Evolutionary conservation across 2,113 vertebrate species (phyloP).

Genomic region (Pterocles orientalis): DNA sequence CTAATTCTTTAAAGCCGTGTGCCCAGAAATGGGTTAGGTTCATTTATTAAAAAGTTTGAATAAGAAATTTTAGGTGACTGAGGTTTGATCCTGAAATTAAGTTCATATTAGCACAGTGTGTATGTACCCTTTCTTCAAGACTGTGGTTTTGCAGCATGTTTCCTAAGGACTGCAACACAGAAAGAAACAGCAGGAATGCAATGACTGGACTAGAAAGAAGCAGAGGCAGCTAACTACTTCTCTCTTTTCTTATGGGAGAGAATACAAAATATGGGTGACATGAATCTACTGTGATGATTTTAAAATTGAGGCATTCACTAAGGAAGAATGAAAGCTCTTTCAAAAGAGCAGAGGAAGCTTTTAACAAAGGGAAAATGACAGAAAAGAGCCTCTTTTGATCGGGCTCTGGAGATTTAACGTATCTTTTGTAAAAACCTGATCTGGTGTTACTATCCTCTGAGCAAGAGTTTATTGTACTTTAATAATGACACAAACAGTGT

Average conservation of each 20-base stretch:
- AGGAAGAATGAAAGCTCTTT: background rate
- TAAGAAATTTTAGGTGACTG: background rate
- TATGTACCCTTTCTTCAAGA: background rate
- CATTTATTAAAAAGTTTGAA: background rate
- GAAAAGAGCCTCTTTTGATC: background rate
- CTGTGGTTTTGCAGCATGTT: background rate
- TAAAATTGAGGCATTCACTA: background rate
- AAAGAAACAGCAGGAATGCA: background rate
- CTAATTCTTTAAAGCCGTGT: background rate
- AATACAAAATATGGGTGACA: background rate
- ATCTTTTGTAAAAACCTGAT: background rate
- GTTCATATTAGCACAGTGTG: fast-evolving
- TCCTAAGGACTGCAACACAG: background rate
- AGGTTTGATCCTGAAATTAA: background rate
- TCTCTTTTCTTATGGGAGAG: background rate
- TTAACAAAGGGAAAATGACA: background rate
- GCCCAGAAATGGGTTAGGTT: background rate
- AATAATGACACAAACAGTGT: background rate
- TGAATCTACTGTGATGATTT: background rate
- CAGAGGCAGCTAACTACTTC: background rate
- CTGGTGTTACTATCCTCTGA: background rate
- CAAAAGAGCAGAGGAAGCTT: background rate
- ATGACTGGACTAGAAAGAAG: background rate
- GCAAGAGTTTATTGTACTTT: background rate
- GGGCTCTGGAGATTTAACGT: background rate